These are phyloP conservation scores for Hetaerina titia DNA, from an alignment of 2,888 invertebrate species.

Conservation along the genomic window DNA sequence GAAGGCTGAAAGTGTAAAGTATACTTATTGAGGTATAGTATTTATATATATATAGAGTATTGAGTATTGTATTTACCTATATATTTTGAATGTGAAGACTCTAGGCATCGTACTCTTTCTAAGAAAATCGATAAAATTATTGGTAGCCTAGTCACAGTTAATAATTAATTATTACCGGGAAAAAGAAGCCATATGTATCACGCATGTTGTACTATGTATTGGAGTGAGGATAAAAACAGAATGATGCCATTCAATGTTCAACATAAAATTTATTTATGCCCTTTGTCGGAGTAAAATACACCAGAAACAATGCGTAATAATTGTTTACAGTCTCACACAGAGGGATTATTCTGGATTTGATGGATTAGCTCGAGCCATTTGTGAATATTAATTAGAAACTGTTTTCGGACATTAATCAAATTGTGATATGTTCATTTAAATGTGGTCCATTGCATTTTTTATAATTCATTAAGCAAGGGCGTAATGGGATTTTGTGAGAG, in stretches of 20 bases:
- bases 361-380: constrained; percentile 15
- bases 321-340: background rate
- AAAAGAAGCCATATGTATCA: too few species aligned
- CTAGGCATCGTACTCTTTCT: too few species aligned
- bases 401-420: background rate
- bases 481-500: background rate
- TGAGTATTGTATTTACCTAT: too few species aligned
- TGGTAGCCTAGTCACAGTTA: too few species aligned
- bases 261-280: background rate
- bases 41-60: too few species aligned
- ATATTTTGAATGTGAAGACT: too few species aligned
- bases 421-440: constrained; percentile 25
- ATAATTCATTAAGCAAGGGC: background rate
- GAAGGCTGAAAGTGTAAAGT: too few species aligned
- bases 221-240: background rate
- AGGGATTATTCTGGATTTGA: constrained; percentile 1
- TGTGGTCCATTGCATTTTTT: background rate
- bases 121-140: too few species aligned
- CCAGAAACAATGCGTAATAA: background rate
- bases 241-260: background rate
- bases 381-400: constrained; percentile 21
- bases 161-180: too few species aligned
- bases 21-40: too few species aligned
- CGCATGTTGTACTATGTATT: too few species aligned
- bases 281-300: background rate